Evolutionary conservation across 2,888 invertebrate species (phyloP).

Genomic region (Microctonus aethiopoides): DNA sequence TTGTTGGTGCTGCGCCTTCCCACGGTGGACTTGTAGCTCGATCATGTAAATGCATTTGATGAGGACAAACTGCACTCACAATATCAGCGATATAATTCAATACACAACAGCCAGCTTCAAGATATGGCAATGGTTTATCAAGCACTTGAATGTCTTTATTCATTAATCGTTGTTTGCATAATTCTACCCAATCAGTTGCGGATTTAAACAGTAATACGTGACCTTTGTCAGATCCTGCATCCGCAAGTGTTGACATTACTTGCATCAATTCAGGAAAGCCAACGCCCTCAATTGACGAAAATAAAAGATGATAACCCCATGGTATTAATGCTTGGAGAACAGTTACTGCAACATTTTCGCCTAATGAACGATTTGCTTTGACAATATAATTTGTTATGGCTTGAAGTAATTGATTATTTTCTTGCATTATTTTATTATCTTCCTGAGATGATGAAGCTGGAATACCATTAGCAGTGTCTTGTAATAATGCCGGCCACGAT

Average conservation of each 20-base stretch:
- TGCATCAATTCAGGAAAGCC: constrained; percentile 83
- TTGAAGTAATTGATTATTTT: constrained; percentile 78
- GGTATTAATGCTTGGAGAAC: constrained; percentile 81
- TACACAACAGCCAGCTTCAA: constrained; percentile 84
- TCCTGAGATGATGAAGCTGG: constrained; percentile 52
- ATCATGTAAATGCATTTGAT: constrained; percentile 50
- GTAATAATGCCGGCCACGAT: constrained; percentile 54
- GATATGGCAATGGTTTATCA: constrained; percentile 70
- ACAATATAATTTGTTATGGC: constrained; percentile 80
- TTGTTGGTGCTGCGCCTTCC: constrained; percentile 73
- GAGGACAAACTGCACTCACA: constrained; percentile 70
- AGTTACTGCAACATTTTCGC: constrained; percentile 73
- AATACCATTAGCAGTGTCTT: constrained; percentile 50
- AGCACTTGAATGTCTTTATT: constrained; percentile 68
- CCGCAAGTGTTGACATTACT: constrained; percentile 86
- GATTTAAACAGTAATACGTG: constrained; percentile 86
- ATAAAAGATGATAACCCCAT: constrained; percentile 76
- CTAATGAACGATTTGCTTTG: constrained; percentile 73
- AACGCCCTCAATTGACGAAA: constrained; percentile 74
- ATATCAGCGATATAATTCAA: constrained; percentile 87
- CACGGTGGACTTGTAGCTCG: constrained; percentile 78
- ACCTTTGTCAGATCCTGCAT: constrained; percentile 84
- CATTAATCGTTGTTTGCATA: constrained; percentile 74
- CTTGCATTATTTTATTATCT: constrained; percentile 71
- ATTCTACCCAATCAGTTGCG: constrained; percentile 82